Percentiles rank a stretch among this genome's conserved stretches.
Evolutionary conservation across 2,113 vertebrate genomes (phyloP).

Genomic region (Arvicanthis niloticus): DNA sequence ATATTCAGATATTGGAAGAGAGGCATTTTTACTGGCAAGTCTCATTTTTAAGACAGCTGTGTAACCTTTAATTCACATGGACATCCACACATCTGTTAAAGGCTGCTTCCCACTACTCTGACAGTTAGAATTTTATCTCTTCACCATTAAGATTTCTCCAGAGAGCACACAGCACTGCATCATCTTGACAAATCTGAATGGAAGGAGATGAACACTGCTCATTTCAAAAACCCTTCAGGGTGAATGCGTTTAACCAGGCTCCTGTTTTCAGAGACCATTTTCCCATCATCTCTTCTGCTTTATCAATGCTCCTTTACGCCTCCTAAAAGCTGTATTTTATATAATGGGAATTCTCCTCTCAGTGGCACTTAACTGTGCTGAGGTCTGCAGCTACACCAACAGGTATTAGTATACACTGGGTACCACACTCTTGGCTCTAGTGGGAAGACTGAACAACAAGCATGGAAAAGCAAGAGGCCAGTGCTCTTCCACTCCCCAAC

Average conservation of each 20-base stretch:
- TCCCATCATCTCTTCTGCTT: constrained; percentile 18
- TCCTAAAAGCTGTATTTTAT: constrained; percentile 37
- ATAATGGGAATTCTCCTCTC: neutral
- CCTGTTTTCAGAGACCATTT: constrained; percentile 44
- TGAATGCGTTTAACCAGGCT: constrained; percentile 20
- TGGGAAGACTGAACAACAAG: neutral
- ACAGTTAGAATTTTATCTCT: constrained; percentile 63
- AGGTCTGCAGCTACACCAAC: neutral
- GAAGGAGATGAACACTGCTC: constrained; percentile 51
- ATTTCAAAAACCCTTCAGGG: constrained; percentile 46
- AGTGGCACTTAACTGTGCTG: neutral
- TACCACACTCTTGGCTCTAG: accelerated
- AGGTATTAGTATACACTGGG: accelerated
- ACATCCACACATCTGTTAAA: constrained; percentile 70
- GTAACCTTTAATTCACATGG: constrained; percentile 53
- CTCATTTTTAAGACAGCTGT: constrained; percentile 49
- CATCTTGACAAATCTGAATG: constrained; percentile 48
- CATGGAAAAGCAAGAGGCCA: accelerated
- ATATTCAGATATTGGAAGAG: constrained; percentile 53
- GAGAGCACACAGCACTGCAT: constrained; percentile 36
- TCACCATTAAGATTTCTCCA: constrained; percentile 55
- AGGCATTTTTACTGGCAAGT: constrained; percentile 49
- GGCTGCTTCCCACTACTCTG: constrained; percentile 27
- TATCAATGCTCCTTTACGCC: constrained; percentile 42
- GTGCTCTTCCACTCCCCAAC: accelerated